Evolutionary conservation across 2,797 vertebrate species (phyloP).

Genomic region (Cercopithecus hamlyni): DNA sequence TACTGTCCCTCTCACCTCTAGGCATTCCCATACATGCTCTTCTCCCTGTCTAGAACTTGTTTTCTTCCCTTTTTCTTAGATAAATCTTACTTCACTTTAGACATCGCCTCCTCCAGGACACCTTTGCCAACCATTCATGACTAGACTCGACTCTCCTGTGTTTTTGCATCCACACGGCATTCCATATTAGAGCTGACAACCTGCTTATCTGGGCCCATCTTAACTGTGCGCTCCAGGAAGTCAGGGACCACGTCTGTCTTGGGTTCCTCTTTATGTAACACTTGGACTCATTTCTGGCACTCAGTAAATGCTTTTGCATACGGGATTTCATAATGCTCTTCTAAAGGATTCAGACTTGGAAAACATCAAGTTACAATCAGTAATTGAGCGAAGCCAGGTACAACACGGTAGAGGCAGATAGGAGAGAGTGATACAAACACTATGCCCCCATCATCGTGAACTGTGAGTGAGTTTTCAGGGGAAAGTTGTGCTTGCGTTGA

Average conservation of each 20-base stretch:
- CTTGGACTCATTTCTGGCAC: background rate
- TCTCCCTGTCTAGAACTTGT: background rate
- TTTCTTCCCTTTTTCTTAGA: background rate
- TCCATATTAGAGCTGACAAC: background rate
- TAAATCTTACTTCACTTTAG: background rate
- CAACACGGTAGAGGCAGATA: background rate
- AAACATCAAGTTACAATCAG: background rate
- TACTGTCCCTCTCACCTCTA: accelerated
- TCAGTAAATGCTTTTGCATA: background rate
- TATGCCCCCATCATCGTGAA: background rate
- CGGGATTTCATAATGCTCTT: background rate
- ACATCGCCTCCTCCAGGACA: background rate
- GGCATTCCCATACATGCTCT: background rate
- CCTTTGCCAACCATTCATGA: background rate
- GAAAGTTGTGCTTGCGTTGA: background rate
- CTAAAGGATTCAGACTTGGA: background rate
- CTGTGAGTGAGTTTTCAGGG: background rate
- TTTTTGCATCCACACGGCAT: background rate
- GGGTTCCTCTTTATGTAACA: background rate
- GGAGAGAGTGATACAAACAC: accelerated
- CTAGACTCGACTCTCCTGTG: background rate
- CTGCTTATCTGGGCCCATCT: background rate
- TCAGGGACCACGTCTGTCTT: background rate
- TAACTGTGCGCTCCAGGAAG: background rate
- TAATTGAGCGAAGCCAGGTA: background rate